Evolutionary conservation across 1,140 invertebrate species (phyloP).

Genomic region (Nomia melanderi): DNA sequence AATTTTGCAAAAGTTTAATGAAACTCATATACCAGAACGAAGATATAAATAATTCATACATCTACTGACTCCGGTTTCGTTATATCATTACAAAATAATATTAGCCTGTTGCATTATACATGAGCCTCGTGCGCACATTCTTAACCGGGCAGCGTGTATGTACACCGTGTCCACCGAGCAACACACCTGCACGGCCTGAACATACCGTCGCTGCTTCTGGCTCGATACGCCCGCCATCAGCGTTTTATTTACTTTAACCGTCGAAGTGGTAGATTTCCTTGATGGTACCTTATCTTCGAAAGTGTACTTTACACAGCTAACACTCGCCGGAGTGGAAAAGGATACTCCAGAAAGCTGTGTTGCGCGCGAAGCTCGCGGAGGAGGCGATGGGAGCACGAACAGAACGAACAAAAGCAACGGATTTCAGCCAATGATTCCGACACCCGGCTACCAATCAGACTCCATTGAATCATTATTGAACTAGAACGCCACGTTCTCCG

Average conservation of each 20-base stretch:
- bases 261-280: constrained; percentile 9
- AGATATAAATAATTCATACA: too few species aligned
- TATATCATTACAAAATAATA: too few species aligned
- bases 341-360: not conserved
- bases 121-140: too few species aligned
- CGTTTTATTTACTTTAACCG: constrained; percentile 10
- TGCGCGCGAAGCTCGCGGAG: not conserved
- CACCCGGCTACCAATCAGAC: not conserved
- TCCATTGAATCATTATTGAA: not conserved
- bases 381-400: not conserved
- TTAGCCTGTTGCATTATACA: too few species aligned
- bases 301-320: constrained; percentile 6
- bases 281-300: constrained; percentile 5
- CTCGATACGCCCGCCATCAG: constrained; percentile 7
- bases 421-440: not conserved
- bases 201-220: too few species aligned
- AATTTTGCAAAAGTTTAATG: too few species aligned
- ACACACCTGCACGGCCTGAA: not conserved
- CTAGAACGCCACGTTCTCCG: too few species aligned
- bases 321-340: not conserved
- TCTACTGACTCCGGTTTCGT: too few species aligned
- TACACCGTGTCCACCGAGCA: too few species aligned
- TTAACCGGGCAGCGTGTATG: too few species aligned
- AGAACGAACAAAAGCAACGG: not conserved
- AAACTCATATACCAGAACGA: too few species aligned